phyloP scores from a whole-genome alignment of 1,140 invertebrate genomes.

The Trinorchestia longiramus region DNA sequence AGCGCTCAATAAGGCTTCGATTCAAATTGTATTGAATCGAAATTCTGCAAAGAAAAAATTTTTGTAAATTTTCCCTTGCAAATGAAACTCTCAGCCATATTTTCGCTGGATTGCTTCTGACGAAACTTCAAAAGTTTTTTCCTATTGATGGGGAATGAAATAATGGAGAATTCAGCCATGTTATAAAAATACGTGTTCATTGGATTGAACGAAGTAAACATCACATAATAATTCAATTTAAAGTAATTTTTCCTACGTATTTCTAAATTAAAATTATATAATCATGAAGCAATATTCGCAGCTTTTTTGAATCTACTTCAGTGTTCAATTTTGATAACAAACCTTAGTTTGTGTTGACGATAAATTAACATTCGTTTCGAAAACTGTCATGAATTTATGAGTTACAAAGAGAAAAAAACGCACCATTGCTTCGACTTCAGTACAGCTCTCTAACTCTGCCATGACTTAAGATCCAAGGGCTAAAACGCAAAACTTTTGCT shows the following conservation, averaged over 20 bases:
- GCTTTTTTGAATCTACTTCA: neutral
- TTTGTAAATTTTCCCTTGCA: too few relatives aligned
- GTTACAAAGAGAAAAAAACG: neutral
- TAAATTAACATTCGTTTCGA: neutral
- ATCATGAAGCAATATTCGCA: neutral
- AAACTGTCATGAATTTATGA: neutral
- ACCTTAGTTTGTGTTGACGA: neutral
- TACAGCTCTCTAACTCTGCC: neutral
- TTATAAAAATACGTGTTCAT: too few relatives aligned
- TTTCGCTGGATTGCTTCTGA: too few relatives aligned
- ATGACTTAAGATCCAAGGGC: neutral
- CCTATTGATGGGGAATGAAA: too few relatives aligned
- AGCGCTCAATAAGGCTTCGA: too few relatives aligned
- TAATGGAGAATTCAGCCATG: too few relatives aligned
- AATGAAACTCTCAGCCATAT: too few relatives aligned
- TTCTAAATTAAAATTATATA: neutral
- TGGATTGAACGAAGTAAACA: too few relatives aligned
- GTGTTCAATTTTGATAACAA: neutral
- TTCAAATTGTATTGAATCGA: too few relatives aligned
- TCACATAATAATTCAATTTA: too few relatives aligned
- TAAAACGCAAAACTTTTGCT: neutral
- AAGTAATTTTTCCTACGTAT: neutral
- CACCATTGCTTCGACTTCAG: neutral
- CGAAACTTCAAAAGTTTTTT: too few relatives aligned
- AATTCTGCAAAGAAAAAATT: too few relatives aligned